A percentile compares a stretch with the other conserved stretches of the same genome.
Evolutionary conservation across 2,888 invertebrate species (phyloP).

Genomic region (Onthophagus sagittarius): DNA sequence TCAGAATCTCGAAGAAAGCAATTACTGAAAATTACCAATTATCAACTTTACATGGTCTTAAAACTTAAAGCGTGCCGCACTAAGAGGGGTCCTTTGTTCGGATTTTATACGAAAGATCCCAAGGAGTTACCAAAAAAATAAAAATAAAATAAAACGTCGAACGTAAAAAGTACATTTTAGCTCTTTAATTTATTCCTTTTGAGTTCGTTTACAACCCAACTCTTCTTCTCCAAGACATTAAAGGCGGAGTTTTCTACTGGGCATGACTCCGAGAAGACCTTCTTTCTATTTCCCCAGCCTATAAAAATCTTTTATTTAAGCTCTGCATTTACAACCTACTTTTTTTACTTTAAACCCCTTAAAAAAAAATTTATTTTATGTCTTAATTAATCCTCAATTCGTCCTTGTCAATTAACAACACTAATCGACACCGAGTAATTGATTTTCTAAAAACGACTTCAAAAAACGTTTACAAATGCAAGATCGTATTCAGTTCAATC

Average conservation of each 20-base stretch:
- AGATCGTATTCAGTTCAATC: too few relatives aligned
- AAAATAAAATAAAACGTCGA: not conserved
- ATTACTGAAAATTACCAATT: not conserved
- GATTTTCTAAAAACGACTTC: not conserved
- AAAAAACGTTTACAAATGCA: too few relatives aligned
- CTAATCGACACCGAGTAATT: not conserved
- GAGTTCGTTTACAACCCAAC: not conserved
- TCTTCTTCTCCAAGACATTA: not conserved
- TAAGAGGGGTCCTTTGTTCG: not conserved
- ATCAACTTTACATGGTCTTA: not conserved
- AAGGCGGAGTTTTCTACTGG: slow-evolving; percentile 1
- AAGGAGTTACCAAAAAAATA: not conserved
- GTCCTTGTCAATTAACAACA: not conserved
- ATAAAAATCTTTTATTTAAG: slow-evolving; percentile 1
- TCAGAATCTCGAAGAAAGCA: slow-evolving; percentile 1
- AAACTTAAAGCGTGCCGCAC: slow-evolving; percentile 11
- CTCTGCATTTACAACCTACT: not conserved
- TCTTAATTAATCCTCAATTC: not conserved
- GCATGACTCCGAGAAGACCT: not conserved
- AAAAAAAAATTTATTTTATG: not conserved
- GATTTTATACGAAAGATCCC: slow-evolving; percentile 1
- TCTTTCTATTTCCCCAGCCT: not conserved
- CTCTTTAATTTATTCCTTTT: slow-evolving; percentile 11
- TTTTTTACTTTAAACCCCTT: not conserved
- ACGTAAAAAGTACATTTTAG: slow-evolving; percentile 4